A percentile compares a stretch with the other conserved stretches of the same genome.
phyloP scores from a whole-genome alignment of 2,113 vertebrate species.

The Erythrolamprus reginae region DNA sequence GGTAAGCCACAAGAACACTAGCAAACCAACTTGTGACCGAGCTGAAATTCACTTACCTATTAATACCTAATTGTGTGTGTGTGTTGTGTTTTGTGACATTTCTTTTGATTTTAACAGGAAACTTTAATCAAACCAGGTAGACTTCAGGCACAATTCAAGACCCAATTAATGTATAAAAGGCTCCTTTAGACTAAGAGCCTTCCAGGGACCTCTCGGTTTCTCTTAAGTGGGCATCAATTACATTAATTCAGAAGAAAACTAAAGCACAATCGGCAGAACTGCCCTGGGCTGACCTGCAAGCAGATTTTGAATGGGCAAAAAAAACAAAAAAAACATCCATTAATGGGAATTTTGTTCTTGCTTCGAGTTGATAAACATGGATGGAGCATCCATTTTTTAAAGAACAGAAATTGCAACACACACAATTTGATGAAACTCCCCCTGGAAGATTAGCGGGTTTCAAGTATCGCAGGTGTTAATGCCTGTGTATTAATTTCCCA shows the following conservation, averaged over 20 bases:
- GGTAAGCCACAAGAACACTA: neutral
- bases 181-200: neutral
- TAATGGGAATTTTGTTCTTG: neutral
- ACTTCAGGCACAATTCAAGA: neutral
- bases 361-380: neutral
- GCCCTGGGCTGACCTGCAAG: neutral
- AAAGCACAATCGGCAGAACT: neutral
- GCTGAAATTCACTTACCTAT: neutral
- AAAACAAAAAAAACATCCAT: too few species aligned
- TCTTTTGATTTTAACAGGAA: neutral
- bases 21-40: neutral
- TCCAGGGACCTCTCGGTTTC: neutral
- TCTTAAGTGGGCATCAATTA: neutral
- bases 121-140: neutral
- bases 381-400: neutral
- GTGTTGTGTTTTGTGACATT: neutral
- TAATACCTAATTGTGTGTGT: neutral
- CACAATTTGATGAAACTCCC: neutral
- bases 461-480: neutral
- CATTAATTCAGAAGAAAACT: neutral
- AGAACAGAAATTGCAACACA: neutral
- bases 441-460: neutral
- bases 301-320: neutral
- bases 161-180: too few species aligned
- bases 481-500: neutral